Percentiles rank a stretch among this genome's conserved stretches.
phyloP scores from a whole-genome alignment of 2,797 vertebrate genomes.

The Cyprinodon diabolis region DNA sequence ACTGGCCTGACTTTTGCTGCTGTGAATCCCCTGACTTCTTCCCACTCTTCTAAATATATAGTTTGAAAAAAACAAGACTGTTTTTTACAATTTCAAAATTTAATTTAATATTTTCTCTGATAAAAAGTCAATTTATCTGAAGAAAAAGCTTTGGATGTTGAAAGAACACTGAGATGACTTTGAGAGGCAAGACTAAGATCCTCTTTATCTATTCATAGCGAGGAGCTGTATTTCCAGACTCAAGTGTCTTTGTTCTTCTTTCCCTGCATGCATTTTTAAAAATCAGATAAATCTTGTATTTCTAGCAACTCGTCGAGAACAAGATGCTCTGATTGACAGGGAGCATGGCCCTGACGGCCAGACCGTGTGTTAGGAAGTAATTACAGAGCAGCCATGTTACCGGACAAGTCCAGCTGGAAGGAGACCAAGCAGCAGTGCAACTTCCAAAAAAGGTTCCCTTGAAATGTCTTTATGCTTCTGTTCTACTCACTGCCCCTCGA shows the following conservation, averaged over 20 bases:
- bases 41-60: constrained; percentile 26
- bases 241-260: constrained; percentile 63
- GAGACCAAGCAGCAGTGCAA: constrained; percentile 37
- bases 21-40: constrained; percentile 31
- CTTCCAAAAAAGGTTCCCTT: constrained; percentile 64
- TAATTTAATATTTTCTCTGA: constrained; percentile 12
- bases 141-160: constrained; percentile 28
- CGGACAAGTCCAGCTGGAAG: constrained; percentile 42
- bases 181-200: constrained; percentile 48
- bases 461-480: constrained; percentile 42
- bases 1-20: constrained; percentile 36
- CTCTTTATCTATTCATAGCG: constrained; percentile 75
- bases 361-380: constrained; percentile 67
- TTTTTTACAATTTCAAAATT: constrained; percentile 23
- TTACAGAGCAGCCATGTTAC: constrained; percentile 72
- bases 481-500: constrained; percentile 47
- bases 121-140: neutral
- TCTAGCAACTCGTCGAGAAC: constrained; percentile 60
- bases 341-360: constrained; percentile 52
- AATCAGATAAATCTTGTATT: constrained; percentile 62
- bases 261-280: constrained; percentile 75
- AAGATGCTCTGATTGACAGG: constrained; percentile 67
- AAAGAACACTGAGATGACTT: constrained; percentile 47
- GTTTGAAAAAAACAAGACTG: constrained; percentile 2
- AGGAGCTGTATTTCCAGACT: constrained; percentile 66